phyloP scores from a whole-genome alignment of 2,888 invertebrate genomes.

The Euproctis similis region DNA sequence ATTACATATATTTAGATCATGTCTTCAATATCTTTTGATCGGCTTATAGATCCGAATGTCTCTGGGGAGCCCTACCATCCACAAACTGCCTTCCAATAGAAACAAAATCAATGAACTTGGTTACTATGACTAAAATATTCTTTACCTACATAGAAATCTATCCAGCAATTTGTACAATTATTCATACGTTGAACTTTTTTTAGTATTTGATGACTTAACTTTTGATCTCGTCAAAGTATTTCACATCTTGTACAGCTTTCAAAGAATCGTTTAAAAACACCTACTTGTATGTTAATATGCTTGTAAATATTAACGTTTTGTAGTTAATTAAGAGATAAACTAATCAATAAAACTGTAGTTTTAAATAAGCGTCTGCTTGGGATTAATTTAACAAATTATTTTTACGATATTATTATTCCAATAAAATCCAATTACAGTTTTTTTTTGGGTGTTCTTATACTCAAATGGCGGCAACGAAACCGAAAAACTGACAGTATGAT shows the following conservation, averaged over 20 bases:
- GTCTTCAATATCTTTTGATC: slow-evolving; percentile 3
- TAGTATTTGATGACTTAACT: neutral
- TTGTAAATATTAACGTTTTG: slow-evolving; percentile 27
- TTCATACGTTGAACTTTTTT: slow-evolving; percentile 1
- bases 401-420: too few species aligned
- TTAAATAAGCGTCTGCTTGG: too few species aligned
- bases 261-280: slow-evolving; percentile 4
- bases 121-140: slow-evolving; percentile 4
- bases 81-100: neutral
- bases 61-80: slow-evolving; percentile 2
- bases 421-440: too few species aligned
- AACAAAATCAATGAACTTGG: slow-evolving; percentile 2
- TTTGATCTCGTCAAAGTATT: slow-evolving; percentile 3
- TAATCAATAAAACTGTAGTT: too few species aligned
- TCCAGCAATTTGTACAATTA: slow-evolving; percentile 2
- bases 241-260: slow-evolving; percentile 1
- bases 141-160: neutral
- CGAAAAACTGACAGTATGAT: too few species aligned
- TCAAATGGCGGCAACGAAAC: too few species aligned
- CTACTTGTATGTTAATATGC: slow-evolving; percentile 20
- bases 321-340: slow-evolving; percentile 25
- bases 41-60: neutral
- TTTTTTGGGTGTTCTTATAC: too few species aligned
- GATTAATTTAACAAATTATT: too few species aligned
- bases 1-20: slow-evolving; percentile 1